phyloP scores from a whole-genome alignment of 2,888 invertebrate genomes.

The Taphrorychus bicolor region DNA sequence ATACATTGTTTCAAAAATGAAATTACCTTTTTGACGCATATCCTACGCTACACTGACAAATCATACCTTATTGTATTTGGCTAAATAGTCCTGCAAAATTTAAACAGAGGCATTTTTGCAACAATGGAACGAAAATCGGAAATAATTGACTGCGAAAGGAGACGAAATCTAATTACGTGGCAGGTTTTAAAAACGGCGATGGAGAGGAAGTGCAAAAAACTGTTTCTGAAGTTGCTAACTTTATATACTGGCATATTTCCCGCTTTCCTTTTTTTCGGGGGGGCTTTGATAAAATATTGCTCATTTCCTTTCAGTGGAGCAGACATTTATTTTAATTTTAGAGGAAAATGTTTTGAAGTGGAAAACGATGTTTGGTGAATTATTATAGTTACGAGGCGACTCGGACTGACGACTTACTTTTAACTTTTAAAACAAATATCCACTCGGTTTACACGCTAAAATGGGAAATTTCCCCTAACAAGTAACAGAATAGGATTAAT shows the following conservation, averaged over 20 bases:
- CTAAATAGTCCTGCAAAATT: constrained; percentile 4
- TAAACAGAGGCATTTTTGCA: neutral
- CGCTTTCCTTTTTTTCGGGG: neutral
- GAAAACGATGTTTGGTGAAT: neutral
- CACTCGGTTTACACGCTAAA: neutral
- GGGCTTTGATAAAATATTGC: constrained; percentile 1
- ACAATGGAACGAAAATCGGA: neutral
- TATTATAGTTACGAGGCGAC: neutral
- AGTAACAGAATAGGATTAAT: neutral
- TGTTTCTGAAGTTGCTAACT: neutral
- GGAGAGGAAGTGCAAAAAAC: neutral
- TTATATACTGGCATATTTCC: neutral
- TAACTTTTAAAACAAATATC: neutral
- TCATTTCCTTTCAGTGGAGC: neutral
- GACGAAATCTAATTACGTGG: neutral
- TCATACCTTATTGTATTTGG: constrained; percentile 1
- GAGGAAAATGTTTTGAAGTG: constrained; percentile 1
- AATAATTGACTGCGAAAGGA: neutral
- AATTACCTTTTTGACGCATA: constrained; percentile 11
- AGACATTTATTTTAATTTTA: constrained; percentile 4
- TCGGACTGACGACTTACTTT: neutral
- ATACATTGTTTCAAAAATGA: constrained; percentile 16
- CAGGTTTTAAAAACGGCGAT: neutral
- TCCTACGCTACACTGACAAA: neutral
- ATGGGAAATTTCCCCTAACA: neutral